These are phyloP conservation scores for Drosophila kanekoi DNA, from an alignment of 2,888 invertebrate species.

Conservation along the genomic window DNA sequence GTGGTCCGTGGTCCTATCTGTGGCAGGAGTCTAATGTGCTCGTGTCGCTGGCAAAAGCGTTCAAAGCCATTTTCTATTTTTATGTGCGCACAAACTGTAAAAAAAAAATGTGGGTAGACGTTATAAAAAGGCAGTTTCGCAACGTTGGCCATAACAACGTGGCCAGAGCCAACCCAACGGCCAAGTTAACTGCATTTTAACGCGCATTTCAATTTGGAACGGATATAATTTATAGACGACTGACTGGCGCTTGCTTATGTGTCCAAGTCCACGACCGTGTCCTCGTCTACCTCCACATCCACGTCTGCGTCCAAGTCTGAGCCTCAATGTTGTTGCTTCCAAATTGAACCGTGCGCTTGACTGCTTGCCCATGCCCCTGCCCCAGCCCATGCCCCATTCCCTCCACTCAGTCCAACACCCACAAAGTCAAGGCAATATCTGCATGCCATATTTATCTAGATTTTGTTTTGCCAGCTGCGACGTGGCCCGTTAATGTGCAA, in stretches of 20 bases:
- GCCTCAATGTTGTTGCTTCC: constrained; percentile 66
- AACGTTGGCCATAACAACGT: constrained; percentile 75
- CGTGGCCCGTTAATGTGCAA: constrained; percentile 69
- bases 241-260: constrained; percentile 77
- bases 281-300: constrained; percentile 3
- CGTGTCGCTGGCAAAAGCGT: constrained; percentile 59
- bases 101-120: constrained; percentile 58
- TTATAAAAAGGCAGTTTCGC: constrained; percentile 75
- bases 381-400: neutral
- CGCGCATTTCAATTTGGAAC: constrained; percentile 84
- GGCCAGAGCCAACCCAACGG: constrained; percentile 65
- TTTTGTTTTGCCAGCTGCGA: constrained; percentile 67
- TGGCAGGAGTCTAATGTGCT: constrained; percentile 68
- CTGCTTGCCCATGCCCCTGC: constrained; percentile 39
- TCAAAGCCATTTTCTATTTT: constrained; percentile 78
- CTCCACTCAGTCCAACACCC: neutral
- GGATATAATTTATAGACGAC: constrained; percentile 85
- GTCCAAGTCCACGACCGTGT: constrained; percentile 38
- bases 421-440: constrained; percentile 47
- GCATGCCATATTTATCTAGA: constrained; percentile 75
- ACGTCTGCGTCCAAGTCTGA: constrained; percentile 17
- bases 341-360: constrained; percentile 75
- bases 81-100: constrained; percentile 78
- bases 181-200: constrained; percentile 85
- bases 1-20: constrained; percentile 32